Percentiles rank a stretch among this genome's conserved stretches.
These are phyloP conservation scores for Myrmecophaga tridactyla DNA, from an alignment of 2,113 vertebrate species.

Conservation along the genomic window DNA sequence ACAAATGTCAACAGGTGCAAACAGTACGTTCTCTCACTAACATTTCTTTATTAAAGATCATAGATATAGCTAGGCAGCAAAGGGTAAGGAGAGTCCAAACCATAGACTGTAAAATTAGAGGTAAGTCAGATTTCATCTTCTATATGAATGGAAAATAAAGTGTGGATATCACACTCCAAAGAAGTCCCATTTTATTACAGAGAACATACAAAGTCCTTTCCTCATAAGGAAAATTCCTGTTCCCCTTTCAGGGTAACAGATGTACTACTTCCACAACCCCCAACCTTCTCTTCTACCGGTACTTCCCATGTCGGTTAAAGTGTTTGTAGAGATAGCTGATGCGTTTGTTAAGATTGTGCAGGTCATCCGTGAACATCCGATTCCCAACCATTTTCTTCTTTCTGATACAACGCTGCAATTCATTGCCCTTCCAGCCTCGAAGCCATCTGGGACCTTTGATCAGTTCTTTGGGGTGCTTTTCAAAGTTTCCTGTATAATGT, in stretches of 20 bases:
- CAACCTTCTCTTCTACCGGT: slow-evolving; percentile 81
- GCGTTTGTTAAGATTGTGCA: slow-evolving; percentile 90
- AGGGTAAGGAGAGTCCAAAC: background rate
- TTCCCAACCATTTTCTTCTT: slow-evolving; percentile 92
- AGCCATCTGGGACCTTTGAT: slow-evolving; percentile 92
- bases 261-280: background rate
- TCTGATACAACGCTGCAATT: slow-evolving; percentile 90
- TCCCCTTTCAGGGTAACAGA: background rate
- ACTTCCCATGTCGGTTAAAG: slow-evolving; percentile 91
- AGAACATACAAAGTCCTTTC: background rate
- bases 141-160: background rate
- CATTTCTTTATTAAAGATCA: background rate
- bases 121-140: background rate
- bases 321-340: slow-evolving; percentile 91
- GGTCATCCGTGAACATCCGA: slow-evolving; percentile 91
- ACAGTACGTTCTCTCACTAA: background rate
- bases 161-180: background rate
- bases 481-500: slow-evolving; percentile 88
- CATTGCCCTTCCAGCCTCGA: slow-evolving; percentile 91
- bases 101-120: background rate
- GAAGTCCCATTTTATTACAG: slow-evolving; percentile 50
- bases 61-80: background rate
- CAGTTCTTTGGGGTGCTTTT: slow-evolving; percentile 90
- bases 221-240: background rate
- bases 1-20: background rate